Evolutionary conservation across 1,140 invertebrate genomes (phyloP), one percentile per base, ranked within the genome.

Genomic region (Caerostris darwini): DNA sequence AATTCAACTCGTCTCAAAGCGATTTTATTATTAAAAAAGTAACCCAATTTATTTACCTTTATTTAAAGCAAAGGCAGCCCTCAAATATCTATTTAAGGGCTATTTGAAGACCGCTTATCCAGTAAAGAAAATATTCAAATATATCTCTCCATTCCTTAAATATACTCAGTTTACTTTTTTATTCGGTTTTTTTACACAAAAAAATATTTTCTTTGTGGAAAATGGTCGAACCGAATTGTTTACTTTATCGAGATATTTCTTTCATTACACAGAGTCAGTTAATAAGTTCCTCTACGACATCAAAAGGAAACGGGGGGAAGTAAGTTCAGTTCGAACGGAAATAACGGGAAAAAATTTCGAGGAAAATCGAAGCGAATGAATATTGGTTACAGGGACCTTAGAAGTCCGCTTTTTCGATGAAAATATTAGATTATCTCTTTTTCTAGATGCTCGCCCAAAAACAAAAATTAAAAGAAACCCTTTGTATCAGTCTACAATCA

Each of bases 351-450:
- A 87, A 89, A 89, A 67, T 71, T 53, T 34, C 64, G 61, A 71
- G 71, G 64, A 89, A 89, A 69, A 71, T 89, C 87, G 87, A 89
- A 89, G 59, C 50, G 87, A 69, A 89, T 89, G 87, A 89, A 89
- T 89, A 89, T 89, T 89, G 87, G 87, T 89, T 89, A 87, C 85
- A 87, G 85, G 53, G 71, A 77, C 71, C 71, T 77, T 71, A 71
- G 87, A 89, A 34, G 59, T 34, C 10, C 87, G 12, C 59, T 71
- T 64, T 64, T 89, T 71, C 87, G 64, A 89, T 71, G 87, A 71
- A 71, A 89, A 89, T 89, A 89, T 89, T 89, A 89, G 87, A 89
- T 89, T 89, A 89, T 89, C 87, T 89, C 64, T 89, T 89, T 89
- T 89, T 69, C 59, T 77, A 50, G 71, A 77, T 77, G 71, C 34